Evolutionary conservation across 2,888 invertebrate species (phyloP).

Genomic region (Drosophila yooni): DNA sequence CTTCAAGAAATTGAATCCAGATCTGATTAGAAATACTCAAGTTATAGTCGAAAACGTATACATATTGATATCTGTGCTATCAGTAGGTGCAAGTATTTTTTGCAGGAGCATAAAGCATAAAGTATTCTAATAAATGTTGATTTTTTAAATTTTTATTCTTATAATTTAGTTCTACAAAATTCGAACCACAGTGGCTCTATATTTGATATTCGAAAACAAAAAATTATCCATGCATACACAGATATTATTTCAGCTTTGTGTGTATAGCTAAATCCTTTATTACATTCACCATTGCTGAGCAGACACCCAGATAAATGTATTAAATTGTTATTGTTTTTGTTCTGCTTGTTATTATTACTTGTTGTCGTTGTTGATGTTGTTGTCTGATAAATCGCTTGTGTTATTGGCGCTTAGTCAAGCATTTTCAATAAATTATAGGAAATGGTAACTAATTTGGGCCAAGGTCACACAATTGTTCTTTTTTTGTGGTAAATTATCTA

Average conservation of each 20-base stretch:
- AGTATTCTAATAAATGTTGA: not conserved
- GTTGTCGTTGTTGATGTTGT: slow-evolving; percentile 18
- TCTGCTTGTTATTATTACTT: slow-evolving; percentile 9
- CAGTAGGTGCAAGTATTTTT: not conserved
- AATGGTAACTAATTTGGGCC: slow-evolving; percentile 41
- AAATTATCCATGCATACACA: not conserved
- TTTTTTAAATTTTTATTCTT: not conserved
- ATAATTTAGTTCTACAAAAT: not conserved
- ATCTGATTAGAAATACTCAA: not conserved
- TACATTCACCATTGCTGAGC: slow-evolving; percentile 42
- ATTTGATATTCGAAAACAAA: not conserved
- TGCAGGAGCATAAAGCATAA: too few relatives aligned
- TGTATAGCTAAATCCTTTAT: slow-evolving; percentile 57
- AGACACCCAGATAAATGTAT: slow-evolving; percentile 37
- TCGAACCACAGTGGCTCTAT: not conserved
- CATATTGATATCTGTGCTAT: not conserved
- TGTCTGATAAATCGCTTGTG: slow-evolving; percentile 45
- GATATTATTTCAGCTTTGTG: slow-evolving; percentile 27
- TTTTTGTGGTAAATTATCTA: slow-evolving; percentile 30
- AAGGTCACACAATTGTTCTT: slow-evolving; percentile 32
- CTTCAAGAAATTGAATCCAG: not conserved
- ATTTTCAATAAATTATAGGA: slow-evolving; percentile 57
- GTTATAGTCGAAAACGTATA: not conserved
- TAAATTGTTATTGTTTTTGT: slow-evolving; percentile 34
- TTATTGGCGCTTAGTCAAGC: slow-evolving; percentile 55